A percentile compares a stretch with the other conserved stretches of the same genome.
Conservation (phyloP, 2,888 invertebrate genomes). For the Cerastis leucographa region DNA sequence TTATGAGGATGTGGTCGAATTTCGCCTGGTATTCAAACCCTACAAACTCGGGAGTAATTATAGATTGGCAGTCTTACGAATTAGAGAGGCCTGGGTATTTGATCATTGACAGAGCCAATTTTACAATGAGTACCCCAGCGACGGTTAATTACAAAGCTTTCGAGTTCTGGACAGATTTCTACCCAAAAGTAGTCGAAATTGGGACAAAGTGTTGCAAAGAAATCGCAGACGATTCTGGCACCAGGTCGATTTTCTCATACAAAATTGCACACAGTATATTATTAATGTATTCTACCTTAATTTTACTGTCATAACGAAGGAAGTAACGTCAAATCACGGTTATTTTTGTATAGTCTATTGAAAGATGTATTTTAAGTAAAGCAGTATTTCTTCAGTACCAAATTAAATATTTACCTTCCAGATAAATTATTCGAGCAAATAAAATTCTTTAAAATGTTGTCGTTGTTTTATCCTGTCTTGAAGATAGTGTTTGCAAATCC, state of each 20-base stretch:
- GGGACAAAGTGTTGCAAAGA: constrained; percentile 94
- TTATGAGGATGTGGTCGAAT: constrained; percentile 95
- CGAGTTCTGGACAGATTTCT: constrained; percentile 96
- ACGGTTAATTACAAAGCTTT: constrained; percentile 94
- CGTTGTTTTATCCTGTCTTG: constrained; percentile 25
- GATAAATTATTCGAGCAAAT: constrained; percentile 70
- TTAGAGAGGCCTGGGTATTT: constrained; percentile 93
- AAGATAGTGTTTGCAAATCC: not conserved
- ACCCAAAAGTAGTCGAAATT: constrained; percentile 93
- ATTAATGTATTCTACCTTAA: constrained; percentile 75
- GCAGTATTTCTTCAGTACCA: constrained; percentile 68
- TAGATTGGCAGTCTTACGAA: constrained; percentile 94
- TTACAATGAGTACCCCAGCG: constrained; percentile 93
- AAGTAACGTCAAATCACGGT: constrained; percentile 71
- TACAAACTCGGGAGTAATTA: constrained; percentile 92
- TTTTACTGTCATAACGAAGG: constrained; percentile 77
- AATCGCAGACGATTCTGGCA: constrained; percentile 83
- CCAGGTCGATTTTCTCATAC: constrained; percentile 72
- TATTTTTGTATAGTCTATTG: constrained; percentile 88
- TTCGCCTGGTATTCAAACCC: constrained; percentile 94
- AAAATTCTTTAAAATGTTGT: constrained; percentile 66
- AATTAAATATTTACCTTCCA: constrained; percentile 75
- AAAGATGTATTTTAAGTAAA: constrained; percentile 81
- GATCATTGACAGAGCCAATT: constrained; percentile 93
- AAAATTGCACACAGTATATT: constrained; percentile 76